These are phyloP conservation scores for Amia ocellicauda DNA, from an alignment of 2,113 vertebrate genomes.

Conservation along the genomic window DNA sequence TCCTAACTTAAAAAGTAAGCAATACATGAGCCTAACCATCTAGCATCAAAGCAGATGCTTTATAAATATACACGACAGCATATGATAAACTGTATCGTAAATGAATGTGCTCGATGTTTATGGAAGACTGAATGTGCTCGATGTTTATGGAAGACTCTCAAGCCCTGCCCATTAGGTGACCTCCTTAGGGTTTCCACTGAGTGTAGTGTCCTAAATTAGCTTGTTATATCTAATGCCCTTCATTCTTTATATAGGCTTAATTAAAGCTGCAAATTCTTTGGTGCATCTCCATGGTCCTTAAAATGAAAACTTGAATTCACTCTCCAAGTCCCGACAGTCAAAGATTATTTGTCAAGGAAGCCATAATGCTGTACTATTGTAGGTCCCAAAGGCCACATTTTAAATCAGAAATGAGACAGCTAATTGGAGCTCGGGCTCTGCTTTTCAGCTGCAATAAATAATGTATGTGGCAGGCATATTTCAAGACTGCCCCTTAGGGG, in stretches of 20 bases:
- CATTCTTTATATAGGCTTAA: slow-evolving; percentile 3
- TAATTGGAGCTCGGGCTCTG: slow-evolving; percentile 17
- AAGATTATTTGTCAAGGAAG: slow-evolving; percentile 13
- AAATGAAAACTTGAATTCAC: slow-evolving; percentile 4
- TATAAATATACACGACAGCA: neutral
- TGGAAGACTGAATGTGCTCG: neutral
- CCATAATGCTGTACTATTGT: slow-evolving; percentile 2
- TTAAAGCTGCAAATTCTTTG: neutral
- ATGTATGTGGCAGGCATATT: slow-evolving; percentile 7
- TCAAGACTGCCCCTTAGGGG: neutral
- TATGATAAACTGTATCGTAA: neutral
- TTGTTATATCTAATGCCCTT: slow-evolving; percentile 1
- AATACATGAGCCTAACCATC: neutral
- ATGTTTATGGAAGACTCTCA: neutral
- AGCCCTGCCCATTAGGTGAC: neutral
- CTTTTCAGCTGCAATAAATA: slow-evolving; percentile 24
- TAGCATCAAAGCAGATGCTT: neutral
- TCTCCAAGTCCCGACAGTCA: slow-evolving; percentile 1
- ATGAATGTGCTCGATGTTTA: neutral
- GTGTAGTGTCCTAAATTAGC: neutral
- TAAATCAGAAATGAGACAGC: slow-evolving; percentile 28
- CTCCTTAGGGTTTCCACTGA: slow-evolving; percentile 1
- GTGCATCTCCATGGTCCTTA: neutral
- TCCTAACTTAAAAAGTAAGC: neutral
- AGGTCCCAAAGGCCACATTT: slow-evolving; percentile 26